These are phyloP conservation scores for Lamellibrachia satsuma DNA, from an alignment of 2,888 invertebrate species.

Conservation along the genomic window DNA sequence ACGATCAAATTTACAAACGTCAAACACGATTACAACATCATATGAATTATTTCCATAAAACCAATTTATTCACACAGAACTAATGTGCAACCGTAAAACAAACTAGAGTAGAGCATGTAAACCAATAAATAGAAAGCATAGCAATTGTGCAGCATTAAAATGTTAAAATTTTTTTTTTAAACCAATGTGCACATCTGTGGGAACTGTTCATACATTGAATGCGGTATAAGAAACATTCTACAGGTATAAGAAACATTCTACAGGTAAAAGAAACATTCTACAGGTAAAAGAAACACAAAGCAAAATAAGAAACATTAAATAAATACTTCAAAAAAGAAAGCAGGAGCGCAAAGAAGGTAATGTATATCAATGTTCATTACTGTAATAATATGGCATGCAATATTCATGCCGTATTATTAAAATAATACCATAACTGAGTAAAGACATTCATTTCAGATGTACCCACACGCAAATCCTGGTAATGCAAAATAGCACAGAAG, in stretches of 20 bases:
- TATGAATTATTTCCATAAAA: background rate
- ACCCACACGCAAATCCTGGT: background rate
- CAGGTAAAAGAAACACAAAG: background rate
- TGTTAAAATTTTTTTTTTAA: background rate
- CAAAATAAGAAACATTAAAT: background rate
- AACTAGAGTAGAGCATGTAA: background rate
- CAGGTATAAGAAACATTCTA: background rate
- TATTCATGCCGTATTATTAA: background rate
- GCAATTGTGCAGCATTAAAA: background rate
- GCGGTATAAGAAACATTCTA: background rate
- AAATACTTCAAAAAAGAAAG: background rate
- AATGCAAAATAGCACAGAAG: background rate
- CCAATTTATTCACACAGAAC: background rate
- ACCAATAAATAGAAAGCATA: background rate
- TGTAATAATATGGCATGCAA: too few species aligned
- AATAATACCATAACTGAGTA: constrained; percentile 9
- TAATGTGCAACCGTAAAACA: background rate
- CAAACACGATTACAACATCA: background rate
- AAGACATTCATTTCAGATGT: background rate
- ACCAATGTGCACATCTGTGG: background rate
- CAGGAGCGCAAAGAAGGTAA: background rate
- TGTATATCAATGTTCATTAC: background rate
- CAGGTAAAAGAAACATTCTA: background rate
- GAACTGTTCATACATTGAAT: background rate
- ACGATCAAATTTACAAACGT: background rate